Evolutionary conservation across 2,888 invertebrate species (phyloP).

Genomic region (Mythimna loreyi): DNA sequence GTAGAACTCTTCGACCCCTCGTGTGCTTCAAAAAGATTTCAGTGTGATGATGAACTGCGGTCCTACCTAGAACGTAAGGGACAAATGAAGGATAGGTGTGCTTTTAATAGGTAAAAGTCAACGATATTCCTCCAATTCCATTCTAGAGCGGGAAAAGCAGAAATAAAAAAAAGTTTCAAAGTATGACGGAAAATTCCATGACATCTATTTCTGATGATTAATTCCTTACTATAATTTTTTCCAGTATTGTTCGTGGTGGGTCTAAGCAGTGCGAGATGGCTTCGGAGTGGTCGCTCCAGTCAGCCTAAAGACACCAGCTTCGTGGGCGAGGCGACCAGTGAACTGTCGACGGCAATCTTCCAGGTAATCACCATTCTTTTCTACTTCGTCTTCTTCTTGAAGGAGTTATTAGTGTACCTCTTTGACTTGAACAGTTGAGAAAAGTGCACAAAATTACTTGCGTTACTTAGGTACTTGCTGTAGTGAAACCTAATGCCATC

Average conservation of each 20-base stretch:
- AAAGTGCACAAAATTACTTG: neutral
- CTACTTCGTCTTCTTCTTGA: neutral
- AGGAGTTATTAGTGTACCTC: neutral
- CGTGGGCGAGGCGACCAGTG: conserved; percentile 88
- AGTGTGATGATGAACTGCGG: too few relatives aligned
- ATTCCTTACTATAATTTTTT: conserved; percentile 54
- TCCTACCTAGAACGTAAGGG: too few relatives aligned
- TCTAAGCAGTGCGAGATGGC: conserved; percentile 80
- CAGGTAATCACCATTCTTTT: conserved; percentile 78
- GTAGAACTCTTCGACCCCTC: too few relatives aligned
- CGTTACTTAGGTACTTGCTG: neutral
- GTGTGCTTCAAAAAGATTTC: too few relatives aligned
- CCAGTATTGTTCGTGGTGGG: conserved; percentile 80
- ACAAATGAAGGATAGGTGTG: too few relatives aligned
- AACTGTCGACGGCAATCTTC: conserved; percentile 88
- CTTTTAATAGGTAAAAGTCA: too few relatives aligned
- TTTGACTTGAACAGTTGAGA: neutral
- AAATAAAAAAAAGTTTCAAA: neutral
- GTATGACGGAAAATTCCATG: neutral
- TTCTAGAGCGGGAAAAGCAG: too few relatives aligned
- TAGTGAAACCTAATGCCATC: neutral
- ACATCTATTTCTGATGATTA: neutral
- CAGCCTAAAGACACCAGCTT: conserved; percentile 84
- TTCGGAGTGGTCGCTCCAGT: conserved; percentile 78
- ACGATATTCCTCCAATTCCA: too few relatives aligned